Percentiles rank a stretch among this genome's conserved stretches.
These are phyloP conservation scores for Aleadryas rufinucha DNA, from an alignment of 2,113 vertebrate species.

Conservation along the genomic window DNA sequence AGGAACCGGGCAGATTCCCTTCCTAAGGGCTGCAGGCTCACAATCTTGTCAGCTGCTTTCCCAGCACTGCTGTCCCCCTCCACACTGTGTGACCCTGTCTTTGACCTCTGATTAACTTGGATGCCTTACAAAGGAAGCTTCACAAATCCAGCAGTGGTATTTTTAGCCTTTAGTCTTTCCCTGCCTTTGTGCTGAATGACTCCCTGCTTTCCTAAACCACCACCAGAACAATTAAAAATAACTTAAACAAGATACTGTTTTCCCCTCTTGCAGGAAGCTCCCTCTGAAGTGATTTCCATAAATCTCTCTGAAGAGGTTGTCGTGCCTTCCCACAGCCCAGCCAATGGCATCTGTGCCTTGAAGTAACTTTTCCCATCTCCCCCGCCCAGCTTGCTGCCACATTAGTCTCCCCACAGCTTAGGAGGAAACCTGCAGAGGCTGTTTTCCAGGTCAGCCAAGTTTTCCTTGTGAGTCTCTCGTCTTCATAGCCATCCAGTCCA, in stretches of 20 bases:
- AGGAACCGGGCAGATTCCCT: background rate
- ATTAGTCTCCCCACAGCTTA: background rate
- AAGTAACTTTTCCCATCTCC: background rate
- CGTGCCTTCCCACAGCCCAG: background rate
- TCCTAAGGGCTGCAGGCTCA: background rate
- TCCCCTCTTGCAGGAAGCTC: background rate
- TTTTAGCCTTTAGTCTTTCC: conserved; percentile 37
- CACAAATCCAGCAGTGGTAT: background rate
- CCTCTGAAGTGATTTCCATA: conserved; percentile 7
- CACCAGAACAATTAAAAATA: background rate
- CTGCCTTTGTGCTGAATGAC: background rate
- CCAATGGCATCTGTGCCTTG: accelerated
- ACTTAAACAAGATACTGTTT: background rate
- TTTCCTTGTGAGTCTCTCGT: background rate
- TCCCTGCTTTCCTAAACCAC: conserved; percentile 4
- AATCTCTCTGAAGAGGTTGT: background rate
- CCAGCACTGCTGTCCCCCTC: background rate
- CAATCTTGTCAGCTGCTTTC: background rate
- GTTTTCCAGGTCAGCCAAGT: background rate
- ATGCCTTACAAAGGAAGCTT: conserved; percentile 1
- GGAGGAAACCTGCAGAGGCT: background rate
- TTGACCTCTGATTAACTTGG: background rate
- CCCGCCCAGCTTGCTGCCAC: background rate
- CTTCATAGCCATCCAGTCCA: background rate
- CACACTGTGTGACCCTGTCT: background rate